Evolutionary conservation across 1,140 invertebrate species (phyloP).

Genomic region (Rhyzopertha dominica): DNA sequence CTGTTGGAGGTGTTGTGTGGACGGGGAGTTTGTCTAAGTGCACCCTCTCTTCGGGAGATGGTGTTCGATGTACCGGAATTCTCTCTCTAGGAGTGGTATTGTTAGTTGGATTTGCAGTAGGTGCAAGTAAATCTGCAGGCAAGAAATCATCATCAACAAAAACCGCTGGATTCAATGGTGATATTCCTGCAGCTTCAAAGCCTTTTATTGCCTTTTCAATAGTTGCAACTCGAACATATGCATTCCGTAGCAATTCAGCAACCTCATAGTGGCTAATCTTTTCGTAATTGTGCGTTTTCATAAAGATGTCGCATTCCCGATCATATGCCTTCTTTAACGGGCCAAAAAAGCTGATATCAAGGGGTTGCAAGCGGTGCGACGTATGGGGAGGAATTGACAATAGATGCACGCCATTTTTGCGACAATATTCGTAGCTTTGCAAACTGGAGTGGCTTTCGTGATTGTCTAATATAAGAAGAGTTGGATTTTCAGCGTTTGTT

Average conservation of each 20-base stretch:
- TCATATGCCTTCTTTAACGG: constrained; percentile 33
- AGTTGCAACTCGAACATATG: constrained; percentile 7
- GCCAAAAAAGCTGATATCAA: constrained; percentile 29
- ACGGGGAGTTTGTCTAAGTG: too few relatives aligned
- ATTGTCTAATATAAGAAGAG: constrained; percentile 36
- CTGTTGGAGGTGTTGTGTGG: too few relatives aligned
- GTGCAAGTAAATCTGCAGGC: constrained; percentile 3
- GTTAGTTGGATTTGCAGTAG: not conserved
- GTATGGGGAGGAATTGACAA: constrained; percentile 41
- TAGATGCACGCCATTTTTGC: constrained; percentile 30
- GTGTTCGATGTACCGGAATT: too few relatives aligned
- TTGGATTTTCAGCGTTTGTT: constrained; percentile 26
- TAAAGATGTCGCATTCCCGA: constrained; percentile 15
- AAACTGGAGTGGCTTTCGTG: constrained; percentile 36
- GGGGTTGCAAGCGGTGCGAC: constrained; percentile 35
- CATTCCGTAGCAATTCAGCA: not conserved
- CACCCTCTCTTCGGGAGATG: too few relatives aligned
- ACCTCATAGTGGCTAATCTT: constrained; percentile 6
- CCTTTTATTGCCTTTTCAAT: constrained; percentile 4
- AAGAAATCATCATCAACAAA: constrained; percentile 2
- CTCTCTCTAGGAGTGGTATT: too few relatives aligned
- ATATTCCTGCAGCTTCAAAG: constrained; percentile 4
- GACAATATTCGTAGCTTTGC: constrained; percentile 33
- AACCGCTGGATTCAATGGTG: constrained; percentile 4
- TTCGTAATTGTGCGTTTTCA: constrained; percentile 13